These are phyloP conservation scores for Eristalis pertinax DNA, from an alignment of 2,888 invertebrate species.

Conservation along the genomic window DNA sequence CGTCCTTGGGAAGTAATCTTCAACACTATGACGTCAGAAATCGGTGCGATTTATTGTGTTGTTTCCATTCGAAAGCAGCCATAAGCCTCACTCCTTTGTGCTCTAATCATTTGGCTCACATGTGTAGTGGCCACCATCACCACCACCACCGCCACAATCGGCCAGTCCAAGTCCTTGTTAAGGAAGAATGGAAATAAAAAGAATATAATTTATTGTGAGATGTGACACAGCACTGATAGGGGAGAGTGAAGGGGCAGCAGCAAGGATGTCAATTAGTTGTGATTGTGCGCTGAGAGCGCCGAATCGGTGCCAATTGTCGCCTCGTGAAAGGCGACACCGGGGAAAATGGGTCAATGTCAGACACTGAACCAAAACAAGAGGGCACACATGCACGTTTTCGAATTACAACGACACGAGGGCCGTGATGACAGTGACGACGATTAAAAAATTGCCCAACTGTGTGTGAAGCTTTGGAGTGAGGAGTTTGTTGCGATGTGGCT, in stretches of 20 bases:
- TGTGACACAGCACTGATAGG: not conserved
- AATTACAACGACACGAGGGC: too few species aligned
- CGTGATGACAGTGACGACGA: not conserved
- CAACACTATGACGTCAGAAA: conserved; percentile 40
- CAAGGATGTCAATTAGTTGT: conserved; percentile 11
- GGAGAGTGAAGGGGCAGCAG: not conserved
- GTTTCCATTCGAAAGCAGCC: conserved; percentile 30
- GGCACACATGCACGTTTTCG: not conserved
- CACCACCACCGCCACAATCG: not conserved
- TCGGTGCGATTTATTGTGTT: conserved; percentile 28
- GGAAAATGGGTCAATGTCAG: conserved; percentile 51
- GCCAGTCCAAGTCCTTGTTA: not conserved
- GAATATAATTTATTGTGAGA: conserved; percentile 3
- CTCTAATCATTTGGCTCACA: not conserved
- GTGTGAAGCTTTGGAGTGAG: not conserved
- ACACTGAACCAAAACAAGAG: conserved; percentile 22
- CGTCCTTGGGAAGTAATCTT: not conserved
- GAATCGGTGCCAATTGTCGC: not conserved
- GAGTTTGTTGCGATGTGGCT: not conserved
- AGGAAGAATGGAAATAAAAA: conserved; percentile 12
- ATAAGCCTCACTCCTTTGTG: conserved; percentile 5
- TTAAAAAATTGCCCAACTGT: not conserved
- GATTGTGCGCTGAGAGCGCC: not conserved
- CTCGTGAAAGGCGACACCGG: not conserved
- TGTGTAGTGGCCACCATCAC: not conserved